A percentile compares a stretch with the other conserved stretches of the same genome.
These are phyloP conservation scores for Trogon surrucura DNA, from an alignment of 2,113 vertebrate species.

Conservation along the genomic window DNA sequence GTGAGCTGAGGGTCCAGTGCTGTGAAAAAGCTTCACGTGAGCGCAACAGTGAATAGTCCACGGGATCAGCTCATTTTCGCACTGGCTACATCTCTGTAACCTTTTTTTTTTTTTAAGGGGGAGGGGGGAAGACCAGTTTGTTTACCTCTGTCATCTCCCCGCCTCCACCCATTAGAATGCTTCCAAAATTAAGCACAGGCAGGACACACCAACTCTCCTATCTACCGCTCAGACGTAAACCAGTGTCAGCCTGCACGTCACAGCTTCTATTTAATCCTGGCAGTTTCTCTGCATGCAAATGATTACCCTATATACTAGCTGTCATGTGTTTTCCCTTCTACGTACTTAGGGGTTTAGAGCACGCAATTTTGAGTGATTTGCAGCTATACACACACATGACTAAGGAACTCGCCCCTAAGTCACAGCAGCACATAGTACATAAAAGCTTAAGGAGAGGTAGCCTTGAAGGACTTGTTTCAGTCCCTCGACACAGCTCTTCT, in stretches of 20 bases:
- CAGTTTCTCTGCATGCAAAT: constrained; percentile 20
- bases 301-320: neutral
- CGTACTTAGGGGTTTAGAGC: neutral
- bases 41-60: neutral
- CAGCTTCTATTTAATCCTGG: neutral
- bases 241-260: neutral
- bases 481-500: neutral
- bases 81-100: neutral
- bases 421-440: neutral
- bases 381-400: neutral
- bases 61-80: neutral
- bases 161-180: neutral
- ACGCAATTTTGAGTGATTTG: neutral
- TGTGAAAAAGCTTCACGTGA: neutral
- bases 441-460: neutral
- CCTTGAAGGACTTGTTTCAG: neutral
- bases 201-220: neutral
- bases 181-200: constrained; percentile 6
- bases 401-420: neutral
- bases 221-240: neutral
- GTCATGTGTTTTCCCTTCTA: neutral
- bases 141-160: neutral
- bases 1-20: neutral
- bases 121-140: neutral
- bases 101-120: neutral